Conservation (phyloP, 2,797 vertebrate genomes). For the Lacerta viridis region DNA sequence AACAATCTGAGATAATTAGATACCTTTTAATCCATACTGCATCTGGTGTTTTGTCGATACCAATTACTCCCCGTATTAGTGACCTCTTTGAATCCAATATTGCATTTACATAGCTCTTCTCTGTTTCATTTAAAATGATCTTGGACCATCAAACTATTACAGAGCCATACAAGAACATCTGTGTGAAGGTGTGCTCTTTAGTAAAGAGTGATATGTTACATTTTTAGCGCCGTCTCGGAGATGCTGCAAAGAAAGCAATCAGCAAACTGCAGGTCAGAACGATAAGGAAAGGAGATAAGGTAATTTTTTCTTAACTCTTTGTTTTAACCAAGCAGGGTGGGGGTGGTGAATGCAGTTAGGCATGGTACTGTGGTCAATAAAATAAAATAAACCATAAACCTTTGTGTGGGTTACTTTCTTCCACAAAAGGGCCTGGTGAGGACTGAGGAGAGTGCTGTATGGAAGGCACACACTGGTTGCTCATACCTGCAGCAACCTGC, state of each 20-base stretch:
- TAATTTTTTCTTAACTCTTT: slow-evolving; percentile 73
- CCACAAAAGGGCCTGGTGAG: background rate
- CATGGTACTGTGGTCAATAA: slow-evolving; percentile 10
- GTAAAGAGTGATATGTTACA: slow-evolving; percentile 65
- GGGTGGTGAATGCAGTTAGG: no score
- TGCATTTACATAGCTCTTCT: slow-evolving; percentile 17
- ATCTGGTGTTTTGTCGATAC: background rate
- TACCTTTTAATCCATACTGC: background rate
- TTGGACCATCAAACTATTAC: slow-evolving; percentile 35
- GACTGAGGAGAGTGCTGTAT: background rate
- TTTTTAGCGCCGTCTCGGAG: slow-evolving; percentile 93
- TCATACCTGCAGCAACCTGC: background rate
- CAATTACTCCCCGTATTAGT: background rate
- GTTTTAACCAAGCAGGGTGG: background rate
- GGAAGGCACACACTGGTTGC: background rate
- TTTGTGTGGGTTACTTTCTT: slow-evolving; percentile 3
- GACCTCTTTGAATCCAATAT: slow-evolving; percentile 32
- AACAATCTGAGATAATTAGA: background rate
- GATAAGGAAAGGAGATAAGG: slow-evolving; percentile 98
- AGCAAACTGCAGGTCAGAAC: slow-evolving; percentile 96
- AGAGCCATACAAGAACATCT: slow-evolving; percentile 36
- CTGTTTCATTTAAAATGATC: slow-evolving; percentile 26
- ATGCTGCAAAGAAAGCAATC: slow-evolving; percentile 98
- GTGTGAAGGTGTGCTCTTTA: slow-evolving; percentile 15
- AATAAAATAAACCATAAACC: background rate